A percentile compares a stretch with the other conserved stretches of the same genome.
phyloP scores from a whole-genome alignment of 2,888 invertebrate genomes.

The Nasonovia ribisnigri region DNA sequence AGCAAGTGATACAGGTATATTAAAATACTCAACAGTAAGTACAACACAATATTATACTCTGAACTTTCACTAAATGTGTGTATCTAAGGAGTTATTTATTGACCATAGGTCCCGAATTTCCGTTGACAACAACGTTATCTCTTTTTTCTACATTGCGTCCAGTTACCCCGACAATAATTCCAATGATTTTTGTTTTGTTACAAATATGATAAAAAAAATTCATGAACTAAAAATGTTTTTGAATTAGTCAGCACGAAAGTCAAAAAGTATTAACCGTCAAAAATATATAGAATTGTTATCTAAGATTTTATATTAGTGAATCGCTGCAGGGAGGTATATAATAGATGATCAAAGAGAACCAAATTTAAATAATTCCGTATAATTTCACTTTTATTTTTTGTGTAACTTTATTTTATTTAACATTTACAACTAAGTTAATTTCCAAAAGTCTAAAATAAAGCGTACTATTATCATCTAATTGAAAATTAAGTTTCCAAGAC shows the following conservation, averaged over 20 bases:
- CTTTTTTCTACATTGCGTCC: neutral
- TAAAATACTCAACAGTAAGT: neutral
- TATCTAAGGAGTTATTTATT: neutral
- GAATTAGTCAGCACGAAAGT: neutral
- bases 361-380: neutral
- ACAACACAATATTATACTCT: neutral
- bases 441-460: neutral
- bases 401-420: neutral
- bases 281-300: neutral
- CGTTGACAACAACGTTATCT: neutral
- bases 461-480: neutral
- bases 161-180: neutral
- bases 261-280: neutral
- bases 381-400: neutral
- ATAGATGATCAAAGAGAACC: neutral
- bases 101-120: neutral
- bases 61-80: neutral
- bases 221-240: neutral
- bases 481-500: neutral
- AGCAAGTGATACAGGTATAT: neutral
- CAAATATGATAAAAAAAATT: neutral
- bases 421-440: neutral
- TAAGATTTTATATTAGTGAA: neutral
- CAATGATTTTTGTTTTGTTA: neutral
- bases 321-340: neutral